Base-by-base conservation (phyloP, 2,888 invertebrate genomes). In the Encarsia formosa region DNA sequence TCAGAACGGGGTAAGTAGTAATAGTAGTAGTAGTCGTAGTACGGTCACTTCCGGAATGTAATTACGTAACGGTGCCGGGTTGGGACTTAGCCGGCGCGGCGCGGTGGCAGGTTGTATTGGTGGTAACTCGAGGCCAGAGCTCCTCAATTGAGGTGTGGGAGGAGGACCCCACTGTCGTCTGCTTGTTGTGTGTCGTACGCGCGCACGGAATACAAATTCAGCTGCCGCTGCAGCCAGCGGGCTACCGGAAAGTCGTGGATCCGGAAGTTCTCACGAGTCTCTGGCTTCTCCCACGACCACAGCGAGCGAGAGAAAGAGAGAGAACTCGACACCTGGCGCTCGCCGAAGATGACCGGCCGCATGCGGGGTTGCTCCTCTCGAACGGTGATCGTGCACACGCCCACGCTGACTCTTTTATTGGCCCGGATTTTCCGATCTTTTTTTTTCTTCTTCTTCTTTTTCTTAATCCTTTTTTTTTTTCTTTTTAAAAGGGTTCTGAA, bases 1-100 rank as follows among this genome's bases (percentile, higher is more conserved):
- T 72, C 88, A 85, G 76, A 80, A 80, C 54, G 86, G 86, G 81
- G 86, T 86, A 75, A 85, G 85, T 79, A 52, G 2, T 19, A 5
- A 2, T 15, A 50, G 38, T 42, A n/a, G n/a, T n/a, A n/a, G n/a
- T n/a, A n/a, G n/a, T n/a, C 34, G 40, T 49, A 35, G 31, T 20
- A 26, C 13, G 8, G 23, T 45, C 26, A 52, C 56, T 57, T 59
- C 59, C 59, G 57, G 56, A 47, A 19, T 55, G 45, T 49, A 52
- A 57, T 59, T 54, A 53, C 51, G 57, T 54, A 59, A 58, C 53
- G 51, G 49, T 58, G 54, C 54, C 16, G 43, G 22, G 20, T 39
- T 23, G 23, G n/a, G n/a, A n/a, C n/a, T n/a, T 40, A 19, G 39
- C 22, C 32, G 38, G n/a, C 23, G 16, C n/a, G n/a, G n/a, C n/a